A percentile compares a stretch with the other conserved stretches of the same genome.
phyloP scores from a whole-genome alignment of 2,797 vertebrate species.

The Botia kubotai region DNA sequence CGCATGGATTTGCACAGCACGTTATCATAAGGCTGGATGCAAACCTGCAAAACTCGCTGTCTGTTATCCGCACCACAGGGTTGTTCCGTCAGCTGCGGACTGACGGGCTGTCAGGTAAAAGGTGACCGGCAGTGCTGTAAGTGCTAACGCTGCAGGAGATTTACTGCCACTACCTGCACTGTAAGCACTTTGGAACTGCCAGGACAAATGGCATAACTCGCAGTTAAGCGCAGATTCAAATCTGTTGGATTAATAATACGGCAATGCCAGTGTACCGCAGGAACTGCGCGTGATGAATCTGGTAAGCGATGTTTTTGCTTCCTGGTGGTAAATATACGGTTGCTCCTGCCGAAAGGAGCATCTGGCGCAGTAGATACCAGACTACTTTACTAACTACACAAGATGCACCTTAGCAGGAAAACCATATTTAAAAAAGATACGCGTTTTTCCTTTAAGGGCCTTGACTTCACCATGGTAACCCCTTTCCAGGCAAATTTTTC shows the following conservation, averaged over 20 bases:
- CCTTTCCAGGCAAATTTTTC: background rate
- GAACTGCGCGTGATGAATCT: background rate
- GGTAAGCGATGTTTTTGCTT: background rate
- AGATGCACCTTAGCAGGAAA: slow-evolving; percentile 99
- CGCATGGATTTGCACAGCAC: slow-evolving; percentile 99
- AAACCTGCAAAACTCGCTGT: slow-evolving; percentile 95
- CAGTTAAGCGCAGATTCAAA: background rate
- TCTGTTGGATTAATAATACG: background rate
- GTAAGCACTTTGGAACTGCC: slow-evolving; percentile 98
- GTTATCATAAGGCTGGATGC: slow-evolving; percentile 85
- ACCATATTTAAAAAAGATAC: slow-evolving; percentile 34
- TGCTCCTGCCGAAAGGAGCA: slow-evolving; percentile 98
- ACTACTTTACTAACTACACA: slow-evolving; percentile 97
- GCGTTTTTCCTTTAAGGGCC: background rate
- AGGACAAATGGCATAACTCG: slow-evolving; percentile 65
- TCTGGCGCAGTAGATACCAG: slow-evolving; percentile 97
- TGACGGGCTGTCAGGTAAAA: slow-evolving; percentile 41
- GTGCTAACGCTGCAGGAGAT: slow-evolving; percentile 98
- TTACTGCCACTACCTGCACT: slow-evolving; percentile 93
- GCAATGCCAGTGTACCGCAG: background rate
- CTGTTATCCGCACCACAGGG: slow-evolving; percentile 62
- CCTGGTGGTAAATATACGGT: slow-evolving; percentile 28
- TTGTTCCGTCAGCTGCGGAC: slow-evolving; percentile 21
- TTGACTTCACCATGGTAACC: background rate
- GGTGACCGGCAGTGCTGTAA: slow-evolving; percentile 88